Conservation (phyloP, 2,113 vertebrate species). For the Dromas ardeola region DNA sequence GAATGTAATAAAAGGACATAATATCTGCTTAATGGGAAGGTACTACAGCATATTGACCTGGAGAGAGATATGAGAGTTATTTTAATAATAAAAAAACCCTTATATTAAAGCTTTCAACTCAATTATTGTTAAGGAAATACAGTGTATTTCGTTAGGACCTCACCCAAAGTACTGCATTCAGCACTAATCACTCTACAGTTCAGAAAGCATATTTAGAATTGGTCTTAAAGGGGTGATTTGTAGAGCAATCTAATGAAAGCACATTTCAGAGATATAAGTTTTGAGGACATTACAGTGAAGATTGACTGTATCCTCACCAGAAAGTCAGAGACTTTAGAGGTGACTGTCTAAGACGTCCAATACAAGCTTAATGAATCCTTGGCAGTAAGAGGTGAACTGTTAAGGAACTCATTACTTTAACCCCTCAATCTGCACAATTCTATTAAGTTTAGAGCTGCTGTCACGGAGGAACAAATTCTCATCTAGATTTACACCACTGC, state of each 20-base stretch:
- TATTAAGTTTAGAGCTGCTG: slow-evolving; percentile 67
- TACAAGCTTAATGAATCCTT: slow-evolving; percentile 47
- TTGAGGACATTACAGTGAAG: slow-evolving; percentile 72
- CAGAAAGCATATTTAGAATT: slow-evolving; percentile 71
- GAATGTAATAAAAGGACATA: slow-evolving; percentile 80
- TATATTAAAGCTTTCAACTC: slow-evolving; percentile 75
- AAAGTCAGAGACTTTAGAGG: slow-evolving; percentile 66
- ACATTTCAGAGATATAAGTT: slow-evolving; percentile 66
- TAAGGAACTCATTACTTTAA: slow-evolving; percentile 70
- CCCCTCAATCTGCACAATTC: slow-evolving; percentile 64
- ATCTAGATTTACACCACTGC: slow-evolving; percentile 13
- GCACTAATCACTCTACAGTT: slow-evolving; percentile 62
- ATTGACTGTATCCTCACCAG: slow-evolving; percentile 68
- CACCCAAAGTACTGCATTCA: slow-evolving; percentile 67
- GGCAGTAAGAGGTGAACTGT: slow-evolving; percentile 46
- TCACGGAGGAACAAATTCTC: slow-evolving; percentile 12
- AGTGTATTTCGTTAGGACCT: slow-evolving; percentile 70
- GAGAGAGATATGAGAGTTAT: slow-evolving; percentile 77
- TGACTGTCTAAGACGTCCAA: slow-evolving; percentile 49
- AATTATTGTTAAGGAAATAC: slow-evolving; percentile 72
- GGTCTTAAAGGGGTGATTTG: slow-evolving; percentile 71
- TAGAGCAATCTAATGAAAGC: slow-evolving; percentile 72
- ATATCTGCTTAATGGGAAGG: slow-evolving; percentile 79
- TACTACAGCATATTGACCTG: slow-evolving; percentile 79
- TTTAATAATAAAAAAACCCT: slow-evolving; percentile 72